Percentiles rank a stretch among this genome's conserved stretches.
Evolutionary conservation across 1,140 invertebrate species (phyloP).

Genomic region (Zaprionus gabonicus): DNA sequence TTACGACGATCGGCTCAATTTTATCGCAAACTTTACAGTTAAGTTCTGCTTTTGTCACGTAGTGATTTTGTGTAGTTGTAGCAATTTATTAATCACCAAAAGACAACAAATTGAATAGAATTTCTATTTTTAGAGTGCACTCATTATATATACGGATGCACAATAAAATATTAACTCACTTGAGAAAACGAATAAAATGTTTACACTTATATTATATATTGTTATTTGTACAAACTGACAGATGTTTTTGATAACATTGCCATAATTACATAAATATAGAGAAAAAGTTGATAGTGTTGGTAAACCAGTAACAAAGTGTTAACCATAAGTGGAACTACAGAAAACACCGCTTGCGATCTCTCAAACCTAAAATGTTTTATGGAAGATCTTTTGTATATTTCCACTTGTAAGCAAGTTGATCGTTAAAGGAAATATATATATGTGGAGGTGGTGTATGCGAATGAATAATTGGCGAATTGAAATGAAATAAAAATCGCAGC

Average conservation of each 20-base stretch:
- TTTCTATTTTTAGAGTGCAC: slow-evolving; percentile 1
- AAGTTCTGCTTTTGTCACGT: slow-evolving; percentile 4
- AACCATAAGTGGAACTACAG: too few relatives aligned
- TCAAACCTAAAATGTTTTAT: too few relatives aligned
- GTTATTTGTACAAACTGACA: background rate
- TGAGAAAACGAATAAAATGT: background rate
- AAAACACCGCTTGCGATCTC: too few relatives aligned
- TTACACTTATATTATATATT: background rate
- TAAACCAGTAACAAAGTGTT: too few relatives aligned
- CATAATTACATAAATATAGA: too few relatives aligned
- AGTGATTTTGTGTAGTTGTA: slow-evolving; percentile 1
- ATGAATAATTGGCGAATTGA: background rate
- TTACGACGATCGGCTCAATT: background rate
- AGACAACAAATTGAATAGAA: slow-evolving; percentile 2
- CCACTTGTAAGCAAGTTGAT: background rate
- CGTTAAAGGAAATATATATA: background rate
- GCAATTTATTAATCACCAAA: background rate
- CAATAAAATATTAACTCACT: background rate
- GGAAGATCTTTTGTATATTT: too few relatives aligned
- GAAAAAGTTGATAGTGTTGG: too few relatives aligned
- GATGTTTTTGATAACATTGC: background rate
- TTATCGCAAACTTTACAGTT: slow-evolving; percentile 5
- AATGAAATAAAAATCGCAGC: background rate
- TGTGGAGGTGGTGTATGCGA: background rate
- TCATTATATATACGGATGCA: background rate